Evolutionary conservation across 1,140 invertebrate species (phyloP).

Genomic region (Drosophila erecta): DNA sequence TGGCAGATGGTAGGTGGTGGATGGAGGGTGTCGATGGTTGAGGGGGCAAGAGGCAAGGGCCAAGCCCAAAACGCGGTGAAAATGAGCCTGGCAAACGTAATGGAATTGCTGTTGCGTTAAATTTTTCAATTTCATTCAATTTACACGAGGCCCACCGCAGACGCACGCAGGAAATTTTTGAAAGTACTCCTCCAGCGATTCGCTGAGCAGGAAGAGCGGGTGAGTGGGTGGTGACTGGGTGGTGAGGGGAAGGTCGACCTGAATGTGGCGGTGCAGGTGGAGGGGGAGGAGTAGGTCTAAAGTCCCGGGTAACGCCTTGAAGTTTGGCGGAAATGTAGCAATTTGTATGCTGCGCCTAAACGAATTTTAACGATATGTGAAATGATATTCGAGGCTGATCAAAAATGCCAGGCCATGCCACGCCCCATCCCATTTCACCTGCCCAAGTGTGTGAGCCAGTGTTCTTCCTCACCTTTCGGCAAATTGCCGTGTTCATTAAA

Average conservation of each 20-base stretch:
- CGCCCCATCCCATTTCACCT: conserved; percentile 2
- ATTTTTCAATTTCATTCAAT: conserved; percentile 84
- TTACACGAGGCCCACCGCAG: conserved; percentile 69
- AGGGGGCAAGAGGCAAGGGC: conserved; percentile 4
- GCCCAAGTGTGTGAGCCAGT: conserved; percentile 16
- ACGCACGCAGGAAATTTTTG: conserved; percentile 69
- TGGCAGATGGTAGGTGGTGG: neutral
- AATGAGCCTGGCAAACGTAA: conserved; percentile 80
- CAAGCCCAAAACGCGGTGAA: conserved; percentile 65
- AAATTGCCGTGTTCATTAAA: conserved; percentile 81
- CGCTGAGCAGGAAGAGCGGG: conserved; percentile 1
- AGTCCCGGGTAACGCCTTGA: conserved; percentile 43
- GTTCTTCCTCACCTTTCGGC: conserved; percentile 65
- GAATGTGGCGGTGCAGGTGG: neutral
- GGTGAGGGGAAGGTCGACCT: neutral
- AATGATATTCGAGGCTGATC: conserved; percentile 81
- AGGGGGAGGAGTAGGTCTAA: neutral
- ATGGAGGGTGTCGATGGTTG: neutral
- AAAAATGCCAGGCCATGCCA: conserved; percentile 65
- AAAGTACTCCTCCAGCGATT: conserved; percentile 51
- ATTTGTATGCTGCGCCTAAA: conserved; percentile 82
- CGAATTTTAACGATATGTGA: conserved; percentile 83
- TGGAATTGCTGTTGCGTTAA: conserved; percentile 81
- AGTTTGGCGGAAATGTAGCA: conserved; percentile 80
- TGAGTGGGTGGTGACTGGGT: neutral